Percentiles rank a stretch among this genome's conserved stretches.
phyloP scores from a whole-genome alignment of 2,797 vertebrate genomes.

The Poeciliopsis presidionis region DNA sequence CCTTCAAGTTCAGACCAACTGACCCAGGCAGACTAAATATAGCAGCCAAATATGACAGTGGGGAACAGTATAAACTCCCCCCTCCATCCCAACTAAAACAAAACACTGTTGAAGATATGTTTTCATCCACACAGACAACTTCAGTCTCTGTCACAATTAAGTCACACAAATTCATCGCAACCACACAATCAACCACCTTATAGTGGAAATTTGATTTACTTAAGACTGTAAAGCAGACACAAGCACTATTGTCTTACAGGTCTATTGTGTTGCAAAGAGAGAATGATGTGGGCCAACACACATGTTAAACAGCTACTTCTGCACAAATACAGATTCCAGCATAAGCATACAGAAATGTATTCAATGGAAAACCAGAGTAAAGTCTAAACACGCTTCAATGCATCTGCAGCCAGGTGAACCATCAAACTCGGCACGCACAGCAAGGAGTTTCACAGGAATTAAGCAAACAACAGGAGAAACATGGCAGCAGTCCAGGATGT shows the following conservation, averaged over 20 bases:
- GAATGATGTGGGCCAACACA: slow-evolving; percentile 45
- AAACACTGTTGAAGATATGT: slow-evolving; percentile 36
- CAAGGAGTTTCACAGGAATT: slow-evolving; percentile 41
- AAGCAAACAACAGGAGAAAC: slow-evolving; percentile 64
- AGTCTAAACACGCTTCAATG: slow-evolving; percentile 8
- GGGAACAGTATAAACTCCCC: slow-evolving; percentile 51
- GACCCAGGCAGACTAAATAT: slow-evolving; percentile 76
- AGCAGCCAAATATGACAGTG: slow-evolving; percentile 66
- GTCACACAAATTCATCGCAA: slow-evolving; percentile 29
- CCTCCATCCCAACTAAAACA: not conserved
- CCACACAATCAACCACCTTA: slow-evolving; percentile 31
- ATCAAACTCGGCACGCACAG: slow-evolving; percentile 39
- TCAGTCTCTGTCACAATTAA: slow-evolving; percentile 38
- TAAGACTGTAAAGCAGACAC: slow-evolving; percentile 69
- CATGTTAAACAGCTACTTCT: not conserved
- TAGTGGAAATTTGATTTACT: slow-evolving; percentile 68
- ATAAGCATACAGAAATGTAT: slow-evolving; percentile 16
- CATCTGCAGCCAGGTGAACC: slow-evolving; percentile 13
- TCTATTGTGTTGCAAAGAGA: slow-evolving; percentile 53
- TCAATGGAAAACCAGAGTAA: slow-evolving; percentile 22
- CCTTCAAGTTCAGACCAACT: slow-evolving; percentile 72
- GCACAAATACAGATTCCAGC: not conserved
- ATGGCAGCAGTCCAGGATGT: slow-evolving; percentile 57
- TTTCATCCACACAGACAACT: slow-evolving; percentile 23
- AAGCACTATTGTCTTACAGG: slow-evolving; percentile 64